Base-by-base conservation (phyloP, 2,113 vertebrate species). In the Pomatorhinus ruficollis region DNA sequence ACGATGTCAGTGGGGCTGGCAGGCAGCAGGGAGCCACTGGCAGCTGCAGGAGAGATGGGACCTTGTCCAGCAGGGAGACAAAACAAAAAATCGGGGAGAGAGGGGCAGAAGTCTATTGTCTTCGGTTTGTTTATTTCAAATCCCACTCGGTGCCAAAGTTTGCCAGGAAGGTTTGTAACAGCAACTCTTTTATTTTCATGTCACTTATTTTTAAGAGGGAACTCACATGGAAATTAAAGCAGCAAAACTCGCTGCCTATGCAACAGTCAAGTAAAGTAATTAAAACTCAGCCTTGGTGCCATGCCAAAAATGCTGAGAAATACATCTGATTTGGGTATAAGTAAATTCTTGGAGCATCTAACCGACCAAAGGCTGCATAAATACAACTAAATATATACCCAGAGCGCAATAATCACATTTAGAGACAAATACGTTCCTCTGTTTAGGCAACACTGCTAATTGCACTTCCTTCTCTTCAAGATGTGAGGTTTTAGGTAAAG, bases 31-130 rank as follows among this genome's bases (percentile, higher is more conserved):
- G 84, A 66, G 69, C 60, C 0, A 5, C 59, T 8, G 28, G 40
- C 39, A 49, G 40, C 54, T 3, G 14, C 5, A 0, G 78, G 70
- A 70, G 83, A 79, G 47, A 52, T 60, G 59, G 86, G 87, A 91
- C 44, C 94, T 97, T 92, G 71, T 74, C 75, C 89, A 93, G 68
- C 37, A 87, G 12, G 16, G 89, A 95, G 45, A 89, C 54, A 89
- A 75, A 87, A 78, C 54, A 87, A 60, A 60, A 50, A 30, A 63
- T 70, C n/a, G 92, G 57, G 30, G 65, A 90, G 52, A 42, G 59
- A 88, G 75, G 10, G 81, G 33, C 30, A 89, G n/a, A 86, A 81
- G 35, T 53, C 33, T 11, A 3, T 83, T 83, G 72, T 49, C 40
- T 77, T 52, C 0, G 0, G 17, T 80, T 93, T 79, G 52, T 84